Conservation (phyloP, 2,797 vertebrate species). For the Hypotaenidia okinawae region DNA sequence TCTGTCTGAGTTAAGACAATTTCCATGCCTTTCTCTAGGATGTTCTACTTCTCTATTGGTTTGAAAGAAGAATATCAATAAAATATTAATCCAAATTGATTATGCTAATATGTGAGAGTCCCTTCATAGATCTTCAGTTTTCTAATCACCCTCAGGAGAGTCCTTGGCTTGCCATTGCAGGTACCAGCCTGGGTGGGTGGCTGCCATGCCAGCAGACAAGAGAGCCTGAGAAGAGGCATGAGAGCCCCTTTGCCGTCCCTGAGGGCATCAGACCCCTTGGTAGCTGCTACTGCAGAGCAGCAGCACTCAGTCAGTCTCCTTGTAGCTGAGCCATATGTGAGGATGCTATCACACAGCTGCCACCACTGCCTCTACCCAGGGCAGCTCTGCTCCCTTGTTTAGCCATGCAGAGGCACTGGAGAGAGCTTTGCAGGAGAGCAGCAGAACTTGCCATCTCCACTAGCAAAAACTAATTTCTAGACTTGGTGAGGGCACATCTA, state of each 20-base stretch:
- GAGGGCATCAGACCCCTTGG: rapidly evolving
- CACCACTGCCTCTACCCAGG: rapidly evolving
- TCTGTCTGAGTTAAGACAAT: neutral
- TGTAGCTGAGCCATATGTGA: rapidly evolving
- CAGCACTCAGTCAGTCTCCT: too few species aligned
- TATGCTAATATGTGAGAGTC: neutral
- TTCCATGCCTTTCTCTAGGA: neutral
- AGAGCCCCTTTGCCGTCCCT: rapidly evolving
- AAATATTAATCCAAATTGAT: neutral
- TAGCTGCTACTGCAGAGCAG: neutral
- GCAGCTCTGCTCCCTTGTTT: neutral
- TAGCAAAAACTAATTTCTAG: neutral
- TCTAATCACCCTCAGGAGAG: neutral
- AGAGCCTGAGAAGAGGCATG: neutral
- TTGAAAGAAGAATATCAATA: neutral
- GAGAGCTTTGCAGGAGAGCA: neutral
- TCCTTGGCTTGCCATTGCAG: neutral
- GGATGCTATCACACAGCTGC: neutral
- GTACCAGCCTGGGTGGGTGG: neutral
- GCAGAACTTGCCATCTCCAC: neutral
- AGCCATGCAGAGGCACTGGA: rapidly evolving
- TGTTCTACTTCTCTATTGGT: neutral
- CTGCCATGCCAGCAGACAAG: neutral
- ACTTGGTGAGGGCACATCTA: neutral
- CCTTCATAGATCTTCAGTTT: neutral